Base-by-base conservation (phyloP, 2,888 invertebrate genomes). In the Autographa gamma region DNA sequence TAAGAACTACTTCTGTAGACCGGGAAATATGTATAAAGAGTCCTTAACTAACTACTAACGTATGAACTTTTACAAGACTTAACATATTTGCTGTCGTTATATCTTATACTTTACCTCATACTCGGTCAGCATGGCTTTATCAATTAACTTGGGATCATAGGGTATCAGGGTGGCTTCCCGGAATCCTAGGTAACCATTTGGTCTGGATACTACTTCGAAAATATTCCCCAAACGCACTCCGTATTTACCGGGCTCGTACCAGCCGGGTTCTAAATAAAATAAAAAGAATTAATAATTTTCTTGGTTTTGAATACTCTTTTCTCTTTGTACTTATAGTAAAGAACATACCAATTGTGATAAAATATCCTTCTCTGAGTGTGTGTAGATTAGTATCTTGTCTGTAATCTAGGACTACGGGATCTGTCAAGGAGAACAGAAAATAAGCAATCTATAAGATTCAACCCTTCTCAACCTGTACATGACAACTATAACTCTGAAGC, bases 201-300 rank as follows among this genome's bases (percentile, higher is more conserved):
- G 80, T 75, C 94, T 96, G 58, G 96, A 89, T 9, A 97, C 89
- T 11, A 98, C 98, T 93, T 98, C 97, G 63, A 98, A 91, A 31
- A 98, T 96, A 89, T 98, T 99, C 86, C 99, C 99, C 67, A 99
- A 95, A 16, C 98, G 96, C 41, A 99, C 97, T 0, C 99, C 99
- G 91, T 97, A 99, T 84, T 98, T 97, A 6, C 97, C 97, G 74
- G 97, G 96, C 86, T 98, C 97, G 89, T 99, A 99, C 95, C 97
- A 98, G 9, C 98, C 99, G 0, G 99, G 99, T 85, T 98, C 98
- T 97, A 2, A 38, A 34, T 56, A 31, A 31, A 11, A 60, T 56
- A 32, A 19, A 18, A 48, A 16, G 16, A 25, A 25, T 25, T 25
- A 2, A 2, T 25, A 3, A 25, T 25, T 25, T 3, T 25, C 3